Evolutionary conservation across 2,888 invertebrate genomes (phyloP).

Genomic region (Zhuqinia jingwanae): DNA sequence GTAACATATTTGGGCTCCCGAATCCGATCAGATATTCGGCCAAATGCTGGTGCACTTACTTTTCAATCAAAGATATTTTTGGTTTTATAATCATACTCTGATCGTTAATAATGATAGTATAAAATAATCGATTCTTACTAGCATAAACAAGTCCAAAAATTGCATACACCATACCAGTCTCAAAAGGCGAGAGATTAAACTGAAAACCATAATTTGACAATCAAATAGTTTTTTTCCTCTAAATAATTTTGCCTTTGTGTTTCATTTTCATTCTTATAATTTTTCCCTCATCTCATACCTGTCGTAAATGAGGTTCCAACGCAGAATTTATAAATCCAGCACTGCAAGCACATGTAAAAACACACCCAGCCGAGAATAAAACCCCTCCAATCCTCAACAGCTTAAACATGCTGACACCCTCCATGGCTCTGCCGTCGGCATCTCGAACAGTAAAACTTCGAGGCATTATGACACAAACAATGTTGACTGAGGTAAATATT

Average conservation of each 20-base stretch:
- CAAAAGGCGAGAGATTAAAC: constrained; percentile 87
- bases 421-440: constrained; percentile 43
- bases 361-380: constrained; percentile 80
- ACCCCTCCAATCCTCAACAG: constrained; percentile 80
- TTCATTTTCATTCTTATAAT: no score
- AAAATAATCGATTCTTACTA: no score
- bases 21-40: constrained; percentile 89
- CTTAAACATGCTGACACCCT: constrained; percentile 72
- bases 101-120: no score
- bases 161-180: constrained; percentile 90
- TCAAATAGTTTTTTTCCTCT: not conserved
- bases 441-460: constrained; percentile 48
- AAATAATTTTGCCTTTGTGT: no score
- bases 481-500: constrained; percentile 88
- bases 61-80: no score
- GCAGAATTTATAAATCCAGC: constrained; percentile 84
- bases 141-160: constrained; percentile 92
- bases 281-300: constrained; percentile 79
- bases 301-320: constrained; percentile 83
- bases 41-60: constrained; percentile 89
- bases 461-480: constrained; percentile 88
- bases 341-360: constrained; percentile 80
- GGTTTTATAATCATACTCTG: no score
- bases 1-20: constrained; percentile 87
- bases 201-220: constrained; percentile 79